Evolutionary conservation across 2,888 invertebrate species (phyloP).

Genomic region (Synanthedon tipuliformis): DNA sequence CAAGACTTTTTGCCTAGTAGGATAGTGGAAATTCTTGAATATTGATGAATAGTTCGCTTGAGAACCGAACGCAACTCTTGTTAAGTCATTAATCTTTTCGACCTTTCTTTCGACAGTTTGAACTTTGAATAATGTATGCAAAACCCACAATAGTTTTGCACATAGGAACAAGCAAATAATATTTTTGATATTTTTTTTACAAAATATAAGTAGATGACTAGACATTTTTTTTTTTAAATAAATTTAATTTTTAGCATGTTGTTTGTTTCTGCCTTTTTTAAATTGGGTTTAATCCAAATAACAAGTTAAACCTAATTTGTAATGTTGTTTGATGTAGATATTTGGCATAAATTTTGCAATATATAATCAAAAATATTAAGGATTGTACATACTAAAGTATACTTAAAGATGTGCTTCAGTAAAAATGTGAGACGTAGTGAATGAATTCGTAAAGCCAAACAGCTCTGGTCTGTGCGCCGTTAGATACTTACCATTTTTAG

Average conservation of each 20-base stretch:
- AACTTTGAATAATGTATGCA: not conserved
- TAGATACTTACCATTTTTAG: slow-evolving; percentile 1
- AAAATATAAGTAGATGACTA: not conserved
- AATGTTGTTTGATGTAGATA: no score
- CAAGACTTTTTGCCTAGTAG: slow-evolving; percentile 42
- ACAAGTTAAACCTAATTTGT: no score
- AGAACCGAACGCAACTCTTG: slow-evolving; percentile 49
- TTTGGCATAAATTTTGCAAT: no score
- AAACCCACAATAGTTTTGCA: not conserved
- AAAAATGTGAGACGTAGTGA: no score
- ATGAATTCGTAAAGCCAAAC: no score
- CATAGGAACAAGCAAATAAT: not conserved
- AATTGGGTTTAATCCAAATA: not conserved
- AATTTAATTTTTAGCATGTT: not conserved
- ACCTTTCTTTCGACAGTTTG: slow-evolving; percentile 24
- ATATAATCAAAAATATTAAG: no score
- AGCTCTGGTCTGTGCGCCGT: no score
- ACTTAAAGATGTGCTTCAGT: no score
- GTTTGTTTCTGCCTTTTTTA: not conserved
- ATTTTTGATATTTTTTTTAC: no score
- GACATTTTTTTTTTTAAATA: not conserved
- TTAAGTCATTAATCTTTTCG: slow-evolving; percentile 44
- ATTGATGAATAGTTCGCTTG: slow-evolving; percentile 49
- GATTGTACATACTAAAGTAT: no score
- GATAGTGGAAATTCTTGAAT: slow-evolving; percentile 65